Conservation (phyloP, 2,113 vertebrate genomes). For the Osmerus eperlanus region DNA sequence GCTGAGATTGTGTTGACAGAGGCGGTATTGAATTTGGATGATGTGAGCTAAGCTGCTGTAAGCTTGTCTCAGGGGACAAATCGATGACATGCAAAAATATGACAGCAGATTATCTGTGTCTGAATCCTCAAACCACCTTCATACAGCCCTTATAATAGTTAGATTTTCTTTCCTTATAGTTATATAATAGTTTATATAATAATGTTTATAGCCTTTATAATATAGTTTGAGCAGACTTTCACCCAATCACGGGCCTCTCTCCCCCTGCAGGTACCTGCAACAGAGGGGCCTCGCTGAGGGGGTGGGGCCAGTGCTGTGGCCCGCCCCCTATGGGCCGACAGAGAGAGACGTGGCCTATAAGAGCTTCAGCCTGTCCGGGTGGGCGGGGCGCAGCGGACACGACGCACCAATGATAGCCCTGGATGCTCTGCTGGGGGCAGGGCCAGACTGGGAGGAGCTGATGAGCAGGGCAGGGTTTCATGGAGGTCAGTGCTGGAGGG, state of each 20-base stretch:
- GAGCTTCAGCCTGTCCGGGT: slow-evolving; percentile 74
- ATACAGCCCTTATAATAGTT: no score
- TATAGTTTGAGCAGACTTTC: not conserved
- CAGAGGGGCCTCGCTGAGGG: slow-evolving; percentile 69
- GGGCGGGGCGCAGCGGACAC: slow-evolving; percentile 80
- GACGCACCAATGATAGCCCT: slow-evolving; percentile 84
- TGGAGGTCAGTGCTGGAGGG: slow-evolving; percentile 67
- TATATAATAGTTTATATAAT: no score
- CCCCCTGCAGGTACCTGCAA: slow-evolving; percentile 72
- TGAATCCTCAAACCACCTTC: no score
- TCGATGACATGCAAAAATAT: no score
- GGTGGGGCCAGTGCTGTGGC: slow-evolving; percentile 60
- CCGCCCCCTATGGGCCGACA: slow-evolving; percentile 56
- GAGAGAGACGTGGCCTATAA: slow-evolving; percentile 75
- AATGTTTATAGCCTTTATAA: no score
- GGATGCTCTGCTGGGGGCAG: slow-evolving; percentile 74
- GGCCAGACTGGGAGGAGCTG: slow-evolving; percentile 73
- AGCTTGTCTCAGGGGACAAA: no score
- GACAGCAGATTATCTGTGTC: no score
- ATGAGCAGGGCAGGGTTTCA: slow-evolving; percentile 74
- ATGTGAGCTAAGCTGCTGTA: no score
- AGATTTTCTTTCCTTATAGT: no score
- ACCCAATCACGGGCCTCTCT: not conserved
- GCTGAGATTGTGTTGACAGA: no score
- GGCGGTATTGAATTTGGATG: no score